These are phyloP conservation scores for Cotesia vestalis DNA, from an alignment of 1,140 invertebrate genomes.

Conservation along the genomic window DNA sequence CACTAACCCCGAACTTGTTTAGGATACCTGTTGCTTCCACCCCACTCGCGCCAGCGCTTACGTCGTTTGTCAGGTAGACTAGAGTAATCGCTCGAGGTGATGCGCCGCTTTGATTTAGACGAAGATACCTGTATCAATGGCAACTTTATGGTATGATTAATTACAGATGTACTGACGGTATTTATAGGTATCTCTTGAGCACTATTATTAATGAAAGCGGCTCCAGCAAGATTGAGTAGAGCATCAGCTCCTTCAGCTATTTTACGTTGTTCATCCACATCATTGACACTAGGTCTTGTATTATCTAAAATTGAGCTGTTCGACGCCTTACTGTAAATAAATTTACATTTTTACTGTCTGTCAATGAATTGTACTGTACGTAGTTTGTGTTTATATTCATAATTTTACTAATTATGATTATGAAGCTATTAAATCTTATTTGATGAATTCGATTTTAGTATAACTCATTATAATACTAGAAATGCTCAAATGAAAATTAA, in stretches of 20 bases:
- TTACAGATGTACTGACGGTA: slow-evolving; percentile 11
- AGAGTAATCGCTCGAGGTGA: slow-evolving; percentile 51
- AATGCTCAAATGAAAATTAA: no score
- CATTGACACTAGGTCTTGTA: slow-evolving; percentile 69
- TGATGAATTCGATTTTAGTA: no score
- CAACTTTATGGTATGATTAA: slow-evolving; percentile 37
- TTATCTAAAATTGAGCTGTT: slow-evolving; percentile 47
- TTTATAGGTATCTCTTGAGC: slow-evolving; percentile 35
- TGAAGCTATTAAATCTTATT: no score
- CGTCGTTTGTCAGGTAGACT: slow-evolving; percentile 54
- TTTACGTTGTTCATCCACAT: slow-evolving; percentile 78
- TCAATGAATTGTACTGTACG: no score
- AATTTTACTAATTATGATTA: background rate
- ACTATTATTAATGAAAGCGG: slow-evolving; percentile 53
- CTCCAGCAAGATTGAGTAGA: slow-evolving; percentile 76
- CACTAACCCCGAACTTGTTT: slow-evolving; percentile 59
- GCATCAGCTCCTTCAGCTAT: slow-evolving; percentile 84
- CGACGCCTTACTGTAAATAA: slow-evolving; percentile 49
- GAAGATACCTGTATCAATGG: slow-evolving; percentile 21
- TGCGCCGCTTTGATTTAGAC: slow-evolving; percentile 52
- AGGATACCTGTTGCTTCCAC: slow-evolving; percentile 54
- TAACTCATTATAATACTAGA: no score
- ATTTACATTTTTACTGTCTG: background rate
- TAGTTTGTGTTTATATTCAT: background rate
- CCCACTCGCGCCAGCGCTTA: slow-evolving; percentile 58